Conservation (phyloP, 2,113 vertebrate genomes). For the Sphyrna mokarran region DNA sequence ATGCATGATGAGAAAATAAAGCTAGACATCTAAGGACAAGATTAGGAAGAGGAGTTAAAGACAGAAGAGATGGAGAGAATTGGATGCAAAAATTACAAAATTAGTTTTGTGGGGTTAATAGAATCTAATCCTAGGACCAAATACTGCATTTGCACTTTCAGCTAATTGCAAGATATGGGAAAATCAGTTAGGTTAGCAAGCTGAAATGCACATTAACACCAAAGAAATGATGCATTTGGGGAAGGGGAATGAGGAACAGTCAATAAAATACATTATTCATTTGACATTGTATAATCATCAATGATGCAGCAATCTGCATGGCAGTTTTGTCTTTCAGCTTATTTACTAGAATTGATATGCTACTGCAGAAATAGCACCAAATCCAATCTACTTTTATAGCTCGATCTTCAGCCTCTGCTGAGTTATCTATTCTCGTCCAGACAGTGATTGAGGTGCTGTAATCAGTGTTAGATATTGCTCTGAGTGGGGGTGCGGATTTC, state of each 20-base stretch:
- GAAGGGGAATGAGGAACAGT: neutral
- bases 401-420: neutral
- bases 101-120: neutral
- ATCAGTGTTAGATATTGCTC: neutral
- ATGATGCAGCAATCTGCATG: neutral
- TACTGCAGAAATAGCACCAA: neutral
- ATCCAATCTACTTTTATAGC: neutral
- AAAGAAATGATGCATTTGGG: neutral
- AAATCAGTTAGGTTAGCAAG: neutral
- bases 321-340: neutral
- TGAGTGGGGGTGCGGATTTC: too few species aligned
- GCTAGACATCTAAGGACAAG: neutral
- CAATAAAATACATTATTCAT: slow-evolving; percentile 12
- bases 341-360: neutral
- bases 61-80: neutral
- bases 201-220: neutral
- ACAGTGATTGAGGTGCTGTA: neutral
- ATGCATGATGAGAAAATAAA: neutral
- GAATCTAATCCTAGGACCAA: neutral
- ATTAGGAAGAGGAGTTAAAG: neutral
- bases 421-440: neutral
- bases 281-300: neutral
- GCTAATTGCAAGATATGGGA: neutral
- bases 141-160: neutral
- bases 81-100: neutral